Evolutionary conservation across 30 jellyfish, hydroid and myxozoan genomes (phyloP), one percentile per base, ranked within the genome.

Genomic region (Catostylus mosaicus): DNA sequence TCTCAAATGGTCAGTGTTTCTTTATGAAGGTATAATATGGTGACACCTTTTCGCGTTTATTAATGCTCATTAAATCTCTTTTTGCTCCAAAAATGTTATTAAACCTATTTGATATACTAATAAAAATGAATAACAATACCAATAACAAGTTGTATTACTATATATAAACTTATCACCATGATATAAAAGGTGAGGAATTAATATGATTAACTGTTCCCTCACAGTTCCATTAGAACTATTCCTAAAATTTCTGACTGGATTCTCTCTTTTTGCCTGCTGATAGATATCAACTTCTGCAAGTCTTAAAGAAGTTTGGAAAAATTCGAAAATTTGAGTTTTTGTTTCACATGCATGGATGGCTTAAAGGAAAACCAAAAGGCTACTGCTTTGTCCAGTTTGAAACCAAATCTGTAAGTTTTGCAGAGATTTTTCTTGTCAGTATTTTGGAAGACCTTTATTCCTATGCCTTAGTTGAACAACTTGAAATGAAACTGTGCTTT

Each of bases 311-410:
- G 35, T 78, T 31, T 77, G 97, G 97, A 19, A 75, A 69, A 36
- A 71, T 90, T 31, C 50, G 77, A 22, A 50, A 47, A 10, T 90
- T 90, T 73, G 92, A 84, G 18, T 90, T 66, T 66, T 35, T 90
- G 74, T 90, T 81, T 70, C 97, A 90, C 57, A 32, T 65, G 73
- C 34, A 74, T 61, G 97, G 97, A 3, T 96, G 89, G 8, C 37
- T 40, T 14, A 84, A 84, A 73, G 97, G 97, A n/a, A 86, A 83
- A 60, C 97, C 97, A n/a, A 40, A 91, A 47, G 97, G 97, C 31
- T 90, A 73, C 76, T 90, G 97, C 56, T 90, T 90, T 84, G 93
- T 84, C 26, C 77, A 83, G 62, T 90, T 16, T 84, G 88, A 77
- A 67, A 66, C 78, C 8, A 74, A 74, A 47, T 68, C 67, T 86